A percentile compares a stretch with the other conserved stretches of the same genome.
These are phyloP conservation scores for Pungitius pungitius DNA, from an alignment of 2,113 vertebrate species.

Conservation along the genomic window DNA sequence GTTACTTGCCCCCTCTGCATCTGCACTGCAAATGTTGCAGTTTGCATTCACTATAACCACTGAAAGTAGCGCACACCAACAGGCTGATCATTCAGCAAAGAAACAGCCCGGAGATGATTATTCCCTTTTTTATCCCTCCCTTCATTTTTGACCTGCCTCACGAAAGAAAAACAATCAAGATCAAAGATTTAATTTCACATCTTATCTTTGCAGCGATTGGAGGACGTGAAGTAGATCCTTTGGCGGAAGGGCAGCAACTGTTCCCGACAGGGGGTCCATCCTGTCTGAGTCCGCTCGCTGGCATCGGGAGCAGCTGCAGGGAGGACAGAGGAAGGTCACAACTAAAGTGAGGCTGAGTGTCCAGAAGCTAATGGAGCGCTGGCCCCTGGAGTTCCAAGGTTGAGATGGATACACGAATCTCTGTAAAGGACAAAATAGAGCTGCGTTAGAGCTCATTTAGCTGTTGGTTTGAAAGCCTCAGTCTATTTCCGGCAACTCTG, in stretches of 20 bases:
- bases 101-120: slow-evolving; percentile 16
- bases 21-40: slow-evolving; percentile 28
- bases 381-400: slow-evolving; percentile 63
- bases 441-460: slow-evolving; percentile 63
- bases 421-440: slow-evolving; percentile 42
- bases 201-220: slow-evolving; percentile 51
- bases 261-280: slow-evolving; percentile 65
- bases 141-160: slow-evolving; percentile 22
- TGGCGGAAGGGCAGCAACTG: slow-evolving; percentile 58
- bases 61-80: slow-evolving; percentile 17
- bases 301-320: slow-evolving; percentile 71
- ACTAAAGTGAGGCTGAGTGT: slow-evolving; percentile 52
- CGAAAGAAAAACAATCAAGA: slow-evolving; percentile 41
- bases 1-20: slow-evolving; percentile 28
- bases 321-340: slow-evolving; percentile 74
- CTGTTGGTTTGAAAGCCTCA: slow-evolving; percentile 43
- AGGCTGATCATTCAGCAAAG: neutral
- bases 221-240: slow-evolving; percentile 63
- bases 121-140: neutral
- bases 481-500: slow-evolving; percentile 31
- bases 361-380: slow-evolving; percentile 60
- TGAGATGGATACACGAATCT: slow-evolving; percentile 50
- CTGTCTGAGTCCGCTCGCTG: slow-evolving; percentile 49
- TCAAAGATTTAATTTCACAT: slow-evolving; percentile 54
- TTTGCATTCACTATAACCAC: slow-evolving; percentile 3